Base-by-base conservation (phyloP, 2,888 invertebrate genomes). In the Noctua janthe region DNA sequence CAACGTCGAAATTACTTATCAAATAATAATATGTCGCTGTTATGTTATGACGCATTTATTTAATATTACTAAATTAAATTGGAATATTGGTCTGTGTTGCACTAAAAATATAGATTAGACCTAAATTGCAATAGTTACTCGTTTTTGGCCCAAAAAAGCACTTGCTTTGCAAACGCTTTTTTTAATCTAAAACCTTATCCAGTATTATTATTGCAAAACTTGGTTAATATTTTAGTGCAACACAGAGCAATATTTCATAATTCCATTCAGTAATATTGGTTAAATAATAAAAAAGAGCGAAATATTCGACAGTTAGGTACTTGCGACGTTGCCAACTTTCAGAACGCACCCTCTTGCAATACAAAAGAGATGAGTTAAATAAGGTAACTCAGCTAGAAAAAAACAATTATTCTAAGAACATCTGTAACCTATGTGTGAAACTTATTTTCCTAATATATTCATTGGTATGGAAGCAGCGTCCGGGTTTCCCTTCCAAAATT, bases 401-500 rank as follows among this genome's bases (percentile, higher is more conserved):
- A 71, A 39, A 5, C 10, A 76, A 54, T 67, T 56, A 80, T 49
- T 39, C 29, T 43, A 49, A 62, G 51, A 11, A 69, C 51, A 29
- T 47, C 47, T 47, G 35, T 75, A 51, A 56, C 23, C 62, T 75
- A 62, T 67, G 62, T 49, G 39, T 56, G 49, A 56, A 82, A 11
- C 62, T 56, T 39, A 66, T 15, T 49, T n/a, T 39, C 49, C 20
- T 54, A 62, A 67, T 70, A 64, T 66, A 84, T 81, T 64, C 75
- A 81, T 76, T 76, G 47, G 11, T 54, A 51, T 15, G 64, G 15
- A 39, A 79, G 64, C 17, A 70, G 15, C 64, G 23, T 29, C 43
- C 74, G 23, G 17, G 35, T n/a, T 83, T 81, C 67, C 56, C 71
- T 66, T 35, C 54, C 62, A 77, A 71, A 73, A 81, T 71, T 74